phyloP scores from a whole-genome alignment of 2,888 invertebrate species.

The Rhyacophila evoluta region DNA sequence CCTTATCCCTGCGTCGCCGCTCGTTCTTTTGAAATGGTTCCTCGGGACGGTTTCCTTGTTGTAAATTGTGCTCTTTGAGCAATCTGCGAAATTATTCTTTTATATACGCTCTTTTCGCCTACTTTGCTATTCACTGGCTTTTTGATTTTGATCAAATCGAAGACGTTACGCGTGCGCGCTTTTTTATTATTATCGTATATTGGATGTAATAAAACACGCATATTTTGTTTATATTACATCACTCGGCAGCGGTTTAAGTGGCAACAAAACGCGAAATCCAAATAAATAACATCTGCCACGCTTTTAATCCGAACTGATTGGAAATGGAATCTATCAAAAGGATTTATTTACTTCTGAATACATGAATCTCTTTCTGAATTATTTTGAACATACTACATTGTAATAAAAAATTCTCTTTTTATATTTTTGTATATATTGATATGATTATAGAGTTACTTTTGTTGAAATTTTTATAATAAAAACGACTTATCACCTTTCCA shows the following conservation, averaged over 20 bases:
- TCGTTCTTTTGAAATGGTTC: slow-evolving; percentile 58
- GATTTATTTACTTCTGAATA: not conserved
- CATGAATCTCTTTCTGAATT: not conserved
- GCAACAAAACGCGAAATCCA: slow-evolving; percentile 14
- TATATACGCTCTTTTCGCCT: slow-evolving; percentile 48
- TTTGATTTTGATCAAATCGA: slow-evolving; percentile 20
- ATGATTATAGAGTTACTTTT: too few species aligned
- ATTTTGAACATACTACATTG: not conserved
- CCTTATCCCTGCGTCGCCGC: not conserved
- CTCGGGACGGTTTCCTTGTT: slow-evolving; percentile 61
- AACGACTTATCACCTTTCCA: too few species aligned
- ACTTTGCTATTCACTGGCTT: slow-evolving; percentile 26
- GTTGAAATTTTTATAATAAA: too few species aligned
- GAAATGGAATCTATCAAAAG: not conserved
- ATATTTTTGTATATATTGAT: too few species aligned
- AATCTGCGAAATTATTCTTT: slow-evolving; percentile 65
- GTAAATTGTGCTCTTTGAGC: slow-evolving; percentile 65
- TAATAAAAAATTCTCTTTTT: too few species aligned
- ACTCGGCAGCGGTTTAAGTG: slow-evolving; percentile 4
- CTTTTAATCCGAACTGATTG: slow-evolving; percentile 22
- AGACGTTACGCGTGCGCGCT: slow-evolving; percentile 16
- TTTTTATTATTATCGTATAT: slow-evolving; percentile 27
- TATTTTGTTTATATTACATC: slow-evolving; percentile 23
- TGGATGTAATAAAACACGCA: slow-evolving; percentile 22
- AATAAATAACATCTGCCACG: slow-evolving; percentile 19